Conservation (phyloP, 1,140 invertebrate species). For the Pogonomyrmex californicus region DNA sequence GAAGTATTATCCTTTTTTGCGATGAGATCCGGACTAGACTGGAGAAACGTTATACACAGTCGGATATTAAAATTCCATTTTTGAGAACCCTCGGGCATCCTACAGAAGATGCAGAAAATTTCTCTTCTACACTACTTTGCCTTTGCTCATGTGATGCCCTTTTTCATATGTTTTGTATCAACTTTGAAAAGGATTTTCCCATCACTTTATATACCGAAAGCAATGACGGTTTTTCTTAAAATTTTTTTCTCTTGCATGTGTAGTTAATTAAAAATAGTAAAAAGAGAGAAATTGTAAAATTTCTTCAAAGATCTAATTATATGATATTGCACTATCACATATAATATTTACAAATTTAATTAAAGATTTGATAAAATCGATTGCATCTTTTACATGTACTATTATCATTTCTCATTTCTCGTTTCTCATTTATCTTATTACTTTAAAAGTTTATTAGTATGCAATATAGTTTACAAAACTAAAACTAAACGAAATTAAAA, state of each 20-base stretch:
- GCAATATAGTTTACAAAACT: not conserved
- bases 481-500: not conserved
- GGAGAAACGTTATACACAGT: slow-evolving; percentile 31
- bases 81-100: slow-evolving; percentile 28
- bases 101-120: slow-evolving; percentile 19
- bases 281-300: not conserved
- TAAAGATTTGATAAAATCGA: not conserved
- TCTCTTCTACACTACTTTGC: not conserved
- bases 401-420: too few species aligned
- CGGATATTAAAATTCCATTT: slow-evolving; percentile 60
- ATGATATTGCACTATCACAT: not conserved
- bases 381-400: not conserved
- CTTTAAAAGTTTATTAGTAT: not conserved
- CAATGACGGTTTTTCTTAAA: not conserved
- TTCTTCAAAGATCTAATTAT: slow-evolving; percentile 25
- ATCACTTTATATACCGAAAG: not conserved
- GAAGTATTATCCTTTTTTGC: not conserved
- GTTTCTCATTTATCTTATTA: not conserved
- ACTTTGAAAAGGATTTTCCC: slow-evolving; percentile 19
- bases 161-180: slow-evolving; percentile 31
- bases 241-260: not conserved
- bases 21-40: not conserved
- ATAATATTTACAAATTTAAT: slow-evolving; percentile 2
- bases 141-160: not conserved
- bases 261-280: not conserved